Conservation (phyloP, 2,113 vertebrate species). For the Nibea albiflora region DNA sequence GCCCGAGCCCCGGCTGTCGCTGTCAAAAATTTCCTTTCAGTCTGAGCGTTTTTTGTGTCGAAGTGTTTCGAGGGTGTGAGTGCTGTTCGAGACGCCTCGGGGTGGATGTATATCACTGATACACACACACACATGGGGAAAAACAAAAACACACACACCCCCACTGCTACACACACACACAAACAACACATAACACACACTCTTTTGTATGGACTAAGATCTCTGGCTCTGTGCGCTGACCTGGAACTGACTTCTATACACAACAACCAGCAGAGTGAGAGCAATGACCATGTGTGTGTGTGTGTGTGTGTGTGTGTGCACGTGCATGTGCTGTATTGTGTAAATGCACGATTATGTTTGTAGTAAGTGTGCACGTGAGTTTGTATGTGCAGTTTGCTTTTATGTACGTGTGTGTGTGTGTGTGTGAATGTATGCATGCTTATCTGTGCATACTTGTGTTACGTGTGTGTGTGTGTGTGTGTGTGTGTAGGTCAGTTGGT, state of each 20-base stretch:
- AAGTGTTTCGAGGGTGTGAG: conserved; percentile 62
- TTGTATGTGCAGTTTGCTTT: conserved; percentile 59
- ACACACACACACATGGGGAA: not conserved
- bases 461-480: conserved; percentile 41
- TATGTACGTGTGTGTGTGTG: conserved; percentile 42
- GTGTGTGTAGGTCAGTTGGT: conserved; percentile 71
- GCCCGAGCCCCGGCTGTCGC: conserved; percentile 8
- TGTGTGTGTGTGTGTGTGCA: conserved; percentile 31
- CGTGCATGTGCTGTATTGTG: conserved; percentile 29
- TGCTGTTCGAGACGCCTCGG: conserved; percentile 48
- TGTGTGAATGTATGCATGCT: conserved; percentile 7
- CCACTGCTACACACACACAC: no score
- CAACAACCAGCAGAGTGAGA: conserved; percentile 79
- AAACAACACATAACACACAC: conserved; percentile 22
- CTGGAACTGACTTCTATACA: conserved; percentile 83
- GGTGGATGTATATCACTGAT: conserved; percentile 48
- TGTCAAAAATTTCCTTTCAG: conserved; percentile 40
- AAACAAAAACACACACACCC: conserved; percentile 41
- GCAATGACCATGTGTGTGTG: conserved; percentile 65
- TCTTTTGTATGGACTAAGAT: conserved; percentile 75
- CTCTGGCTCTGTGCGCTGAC: conserved; percentile 74
- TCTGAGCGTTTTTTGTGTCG: conserved; percentile 29
- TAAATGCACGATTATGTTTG: conserved; percentile 34
- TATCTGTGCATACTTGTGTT: conserved; percentile 31
- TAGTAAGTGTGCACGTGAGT: conserved; percentile 26